Evolutionary conservation across 2,797 vertebrate species (phyloP).

Genomic region (Chaunax sp.): DNA sequence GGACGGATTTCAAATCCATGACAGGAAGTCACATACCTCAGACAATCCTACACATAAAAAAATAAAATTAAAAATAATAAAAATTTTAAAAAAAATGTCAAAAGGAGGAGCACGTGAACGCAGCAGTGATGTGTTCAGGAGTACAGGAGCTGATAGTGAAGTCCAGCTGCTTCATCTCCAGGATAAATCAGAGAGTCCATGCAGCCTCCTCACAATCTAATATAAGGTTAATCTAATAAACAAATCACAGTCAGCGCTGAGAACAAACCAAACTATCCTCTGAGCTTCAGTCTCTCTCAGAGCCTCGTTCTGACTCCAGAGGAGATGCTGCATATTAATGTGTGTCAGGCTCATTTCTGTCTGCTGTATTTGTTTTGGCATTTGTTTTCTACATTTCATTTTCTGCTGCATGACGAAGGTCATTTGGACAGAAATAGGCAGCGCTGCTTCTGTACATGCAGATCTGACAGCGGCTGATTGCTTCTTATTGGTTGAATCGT

Average conservation of each 20-base stretch:
- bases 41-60: constrained; percentile 48
- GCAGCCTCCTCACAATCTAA: constrained; percentile 73
- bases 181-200: constrained; percentile 52
- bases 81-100: too few relatives aligned
- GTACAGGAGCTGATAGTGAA: constrained; percentile 53
- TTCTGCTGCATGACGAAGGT: constrained; percentile 53
- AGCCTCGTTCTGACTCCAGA: constrained; percentile 63
- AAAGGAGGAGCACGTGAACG: constrained; percentile 17
- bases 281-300: constrained; percentile 58
- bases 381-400: constrained; percentile 56
- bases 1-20: too few relatives aligned
- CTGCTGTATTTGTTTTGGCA: constrained; percentile 47
- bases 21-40: too few relatives aligned
- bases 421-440: constrained; percentile 52
- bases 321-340: constrained; percentile 68
- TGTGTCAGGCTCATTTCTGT: constrained; percentile 55
- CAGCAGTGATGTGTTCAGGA: constrained; percentile 33
- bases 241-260: constrained; percentile 60
- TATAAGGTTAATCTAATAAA: constrained; percentile 79
- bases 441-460: constrained; percentile 27
- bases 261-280: constrained; percentile 68
- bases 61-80: background rate
- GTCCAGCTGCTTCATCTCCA: constrained; percentile 39
- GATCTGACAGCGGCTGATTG: constrained; percentile 17
- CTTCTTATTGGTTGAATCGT: constrained; percentile 25